Base-by-base conservation (phyloP, 2,888 invertebrate genomes). In the Therioaphis trifolii region DNA sequence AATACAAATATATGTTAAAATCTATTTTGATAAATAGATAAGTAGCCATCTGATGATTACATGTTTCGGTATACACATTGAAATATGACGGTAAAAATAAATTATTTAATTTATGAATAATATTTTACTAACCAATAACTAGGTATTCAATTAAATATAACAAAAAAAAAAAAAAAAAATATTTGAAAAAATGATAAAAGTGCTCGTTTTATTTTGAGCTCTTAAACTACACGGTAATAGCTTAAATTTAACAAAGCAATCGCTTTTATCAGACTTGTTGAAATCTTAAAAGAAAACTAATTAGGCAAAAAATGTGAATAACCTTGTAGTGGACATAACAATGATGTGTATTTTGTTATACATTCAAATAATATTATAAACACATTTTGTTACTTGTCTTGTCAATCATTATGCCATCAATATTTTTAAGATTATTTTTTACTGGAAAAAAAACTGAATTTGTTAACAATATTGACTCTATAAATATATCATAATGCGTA, bases 331-430 rank as follows among this genome's bases (percentile, higher is more conserved):
- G 18, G n/a, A n/a, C 75, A 46, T 14, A n/a, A 75, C 43, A 43
- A 76, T 27, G 43, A 61, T 75, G 29, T n/a, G 24, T 61, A 61
- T 43, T 61, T 76, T 61, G 58, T 75, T 40, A 27, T 5, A 75
- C 21, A 72, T n/a, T 9, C 14, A 52, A 52, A 35, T 35, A 35
- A 72, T 4, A 75, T 18, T 43, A 35, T 35, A 35, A 35, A 18
- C n/a, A 61, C 11, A 76, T 12, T 27, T 24, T 75, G 18, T 75
- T 58, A 43, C 11, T 61, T 55, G 14, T 43, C 75, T 61, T 76
- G 75, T 76, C 75, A 61, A 61, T 76, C 61, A 61, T 9, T 55
- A 74, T 74, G 2, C 9, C n/a, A n/a, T n/a, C n/a, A n/a, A n/a
- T n/a, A n/a, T n/a, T 29, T 49, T 71, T n/a, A 40, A 11, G 21